These are phyloP conservation scores for Catharus ustulatus DNA, from an alignment of 2,797 vertebrate genomes.

Conservation along the genomic window DNA sequence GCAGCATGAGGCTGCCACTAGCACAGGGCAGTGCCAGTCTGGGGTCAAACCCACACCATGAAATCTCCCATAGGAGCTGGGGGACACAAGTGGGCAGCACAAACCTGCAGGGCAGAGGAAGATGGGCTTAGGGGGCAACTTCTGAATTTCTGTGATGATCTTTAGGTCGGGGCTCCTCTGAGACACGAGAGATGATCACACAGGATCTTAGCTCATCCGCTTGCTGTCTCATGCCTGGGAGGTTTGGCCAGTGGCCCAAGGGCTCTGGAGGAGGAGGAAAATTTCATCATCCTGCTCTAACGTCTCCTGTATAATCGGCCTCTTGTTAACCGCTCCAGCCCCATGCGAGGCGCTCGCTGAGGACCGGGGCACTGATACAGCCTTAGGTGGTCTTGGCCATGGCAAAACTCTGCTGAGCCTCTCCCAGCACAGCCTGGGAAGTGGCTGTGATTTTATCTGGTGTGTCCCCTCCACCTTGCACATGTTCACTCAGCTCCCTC, in stretches of 20 bases:
- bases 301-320: constrained; percentile 58
- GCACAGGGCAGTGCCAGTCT: rapidly evolving
- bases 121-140: not conserved
- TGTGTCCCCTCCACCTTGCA: too few species aligned
- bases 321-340: constrained; percentile 48
- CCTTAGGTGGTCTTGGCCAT: constrained; percentile 60
- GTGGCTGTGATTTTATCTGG: not conserved
- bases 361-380: not conserved
- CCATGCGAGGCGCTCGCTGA: not conserved
- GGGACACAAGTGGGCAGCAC: rapidly evolving
- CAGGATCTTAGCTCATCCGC: constrained; percentile 75
- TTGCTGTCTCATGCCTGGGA: constrained; percentile 72
- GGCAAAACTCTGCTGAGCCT: not conserved
- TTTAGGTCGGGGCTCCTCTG: constrained; percentile 39
- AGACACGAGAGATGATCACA: constrained; percentile 69
- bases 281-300: constrained; percentile 67
- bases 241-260: constrained; percentile 60
- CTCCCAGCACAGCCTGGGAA: constrained; percentile 41
- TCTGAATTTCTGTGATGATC: not conserved
- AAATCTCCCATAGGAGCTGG: rapidly evolving
- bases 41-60: not conserved
- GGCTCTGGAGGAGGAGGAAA: constrained; percentile 54
- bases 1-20: not conserved
- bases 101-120: not conserved
- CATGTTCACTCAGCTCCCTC: not conserved